Percentiles rank a stretch among this genome's conserved stretches.
phyloP scores from a whole-genome alignment of 2,113 vertebrate species.

The Lethenteron camtschaticum region DNA sequence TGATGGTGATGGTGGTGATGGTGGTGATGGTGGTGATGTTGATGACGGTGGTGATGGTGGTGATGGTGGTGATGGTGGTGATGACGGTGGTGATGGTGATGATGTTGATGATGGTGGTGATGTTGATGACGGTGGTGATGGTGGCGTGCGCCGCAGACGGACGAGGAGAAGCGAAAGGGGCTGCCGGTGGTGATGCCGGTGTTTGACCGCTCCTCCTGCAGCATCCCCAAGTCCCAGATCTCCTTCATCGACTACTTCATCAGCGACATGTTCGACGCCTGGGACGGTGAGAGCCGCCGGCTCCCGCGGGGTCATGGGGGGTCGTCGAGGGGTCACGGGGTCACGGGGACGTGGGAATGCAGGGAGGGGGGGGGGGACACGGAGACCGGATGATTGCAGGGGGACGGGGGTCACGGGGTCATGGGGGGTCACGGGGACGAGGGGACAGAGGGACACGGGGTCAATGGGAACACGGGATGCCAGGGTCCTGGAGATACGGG shows the following conservation, averaged over 20 bases:
- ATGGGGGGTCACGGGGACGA: not conserved
- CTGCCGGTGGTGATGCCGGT: conserved; percentile 90
- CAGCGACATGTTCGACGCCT: conserved; percentile 89
- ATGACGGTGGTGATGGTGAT: no score
- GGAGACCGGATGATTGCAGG: not conserved
- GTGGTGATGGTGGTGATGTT: no score
- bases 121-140: no score
- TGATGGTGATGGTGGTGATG: no score
- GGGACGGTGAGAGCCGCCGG: conserved; percentile 68
- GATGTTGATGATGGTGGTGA: no score
- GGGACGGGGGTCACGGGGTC: not conserved
- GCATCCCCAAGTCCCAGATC: conserved; percentile 89
- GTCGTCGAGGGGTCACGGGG: not conserved
- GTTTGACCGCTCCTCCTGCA: conserved; percentile 89
- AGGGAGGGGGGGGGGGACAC: not conserved
- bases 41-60: no score
- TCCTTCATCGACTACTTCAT: conserved; percentile 98
- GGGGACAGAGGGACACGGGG: no score
- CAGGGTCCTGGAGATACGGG: no score
- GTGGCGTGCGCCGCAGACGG: conserved; percentile 37
- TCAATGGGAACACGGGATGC: no score
- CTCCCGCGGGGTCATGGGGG: not conserved
- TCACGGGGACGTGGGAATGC: not conserved
- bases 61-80: no score
- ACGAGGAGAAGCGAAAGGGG: conserved; percentile 69